A percentile compares a stretch with the other conserved stretches of the same genome.
Evolutionary conservation across 2,888 invertebrate species (phyloP).

Genomic region (Nephrotoma appendiculata): DNA sequence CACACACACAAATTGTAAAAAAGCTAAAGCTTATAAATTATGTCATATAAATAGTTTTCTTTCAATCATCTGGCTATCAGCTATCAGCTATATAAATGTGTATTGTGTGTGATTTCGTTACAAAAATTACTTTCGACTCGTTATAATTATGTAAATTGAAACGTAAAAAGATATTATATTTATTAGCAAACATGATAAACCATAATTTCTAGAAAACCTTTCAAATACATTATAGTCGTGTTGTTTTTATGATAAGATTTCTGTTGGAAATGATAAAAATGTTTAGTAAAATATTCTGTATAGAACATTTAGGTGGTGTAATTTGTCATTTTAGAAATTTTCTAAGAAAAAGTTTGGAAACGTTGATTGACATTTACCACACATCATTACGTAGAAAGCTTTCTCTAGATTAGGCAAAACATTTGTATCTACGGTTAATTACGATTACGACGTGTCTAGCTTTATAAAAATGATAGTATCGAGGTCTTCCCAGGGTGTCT

Average conservation of each 20-base stretch:
- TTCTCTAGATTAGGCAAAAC: too few species aligned
- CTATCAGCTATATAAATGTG: neutral
- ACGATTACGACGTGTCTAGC: too few species aligned
- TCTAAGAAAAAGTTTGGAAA: too few species aligned
- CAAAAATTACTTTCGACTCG: neutral
- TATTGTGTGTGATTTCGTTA: neutral
- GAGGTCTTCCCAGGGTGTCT: too few species aligned
- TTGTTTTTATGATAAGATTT: neutral
- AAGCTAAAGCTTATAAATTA: neutral
- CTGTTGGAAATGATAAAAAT: neutral
- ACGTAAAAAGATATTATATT: neutral
- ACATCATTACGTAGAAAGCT: too few species aligned
- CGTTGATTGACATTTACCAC: too few species aligned
- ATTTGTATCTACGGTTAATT: too few species aligned
- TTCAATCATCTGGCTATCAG: neutral
- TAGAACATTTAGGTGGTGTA: neutral
- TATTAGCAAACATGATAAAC: neutral
- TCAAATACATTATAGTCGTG: neutral
- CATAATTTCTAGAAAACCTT: neutral
- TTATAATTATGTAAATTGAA: neutral
- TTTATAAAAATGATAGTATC: too few species aligned
- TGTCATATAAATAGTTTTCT: neutral
- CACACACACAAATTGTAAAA: neutral
- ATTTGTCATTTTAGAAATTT: neutral
- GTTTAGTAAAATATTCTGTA: neutral